Base-by-base conservation (phyloP, 2,888 invertebrate species). In the Agrenia bidenticulata region DNA sequence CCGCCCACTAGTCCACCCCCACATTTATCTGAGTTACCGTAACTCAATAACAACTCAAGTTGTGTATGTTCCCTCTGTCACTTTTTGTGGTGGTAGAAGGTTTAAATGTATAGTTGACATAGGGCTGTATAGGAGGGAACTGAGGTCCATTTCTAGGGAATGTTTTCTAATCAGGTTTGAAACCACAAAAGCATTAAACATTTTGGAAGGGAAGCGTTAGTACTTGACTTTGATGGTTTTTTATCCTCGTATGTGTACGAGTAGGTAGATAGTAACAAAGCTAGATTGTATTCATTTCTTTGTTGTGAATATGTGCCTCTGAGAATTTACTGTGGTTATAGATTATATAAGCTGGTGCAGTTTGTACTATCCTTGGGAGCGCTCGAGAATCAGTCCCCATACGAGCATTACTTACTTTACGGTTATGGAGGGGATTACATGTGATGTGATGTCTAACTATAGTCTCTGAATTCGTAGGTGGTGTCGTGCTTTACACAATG, bases 401-500 rank as follows among this genome's bases (percentile, higher is more conserved):
- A 17, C 58, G 58, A 58, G 49, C 58, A 58, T 58, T 58, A 58
- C 58, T 58, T 58, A 58, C 27, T 58, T 58, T 58, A 58, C 39
- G 58, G 49, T 58, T 58, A 58, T 58, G 58, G 56, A 57, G 39
- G 39, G 56, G 56, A 57, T 57, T 57, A 32, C 11, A n/a, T n/a
- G n/a, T n/a, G n/a, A n/a, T n/a, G n/a, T n/a, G n/a, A n/a, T n/a
- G n/a, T n/a, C n/a, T n/a, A n/a, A n/a, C n/a, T n/a, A n/a, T n/a
- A n/a, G n/a, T n/a, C n/a, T n/a, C n/a, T n/a, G n/a, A n/a, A 32
- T 32, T 32, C 11, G 21, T 23, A 72, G 73, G 66, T 41, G 70
- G 70, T 27, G 51, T 75, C 2, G 17, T 69, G 2, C 66, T 72
- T 55, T 75, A 75, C 61, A 59, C 53, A 23, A 67, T 68, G 69